These are phyloP conservation scores for Chrysotoxum bicinctum DNA, from an alignment of 2,888 invertebrate genomes.

Conservation along the genomic window DNA sequence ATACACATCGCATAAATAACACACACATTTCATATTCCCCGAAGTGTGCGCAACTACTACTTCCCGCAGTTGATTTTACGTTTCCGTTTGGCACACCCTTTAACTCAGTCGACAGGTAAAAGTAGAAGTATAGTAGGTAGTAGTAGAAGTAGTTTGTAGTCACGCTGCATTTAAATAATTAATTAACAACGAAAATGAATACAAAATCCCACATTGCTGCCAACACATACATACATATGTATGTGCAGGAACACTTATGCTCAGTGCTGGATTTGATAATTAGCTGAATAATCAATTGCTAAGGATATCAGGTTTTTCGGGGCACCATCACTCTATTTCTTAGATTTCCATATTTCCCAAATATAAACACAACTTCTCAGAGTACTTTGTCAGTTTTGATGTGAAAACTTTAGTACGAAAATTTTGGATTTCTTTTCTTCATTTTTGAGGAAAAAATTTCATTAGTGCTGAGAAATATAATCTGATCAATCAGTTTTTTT, in stretches of 20 bases:
- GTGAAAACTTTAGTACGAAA: too few relatives aligned
- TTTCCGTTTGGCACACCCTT: slow-evolving; percentile 61
- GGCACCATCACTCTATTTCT: too few relatives aligned
- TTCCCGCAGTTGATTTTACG: slow-evolving; percentile 52
- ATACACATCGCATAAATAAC: not conserved
- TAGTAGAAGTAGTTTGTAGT: slow-evolving; percentile 21
- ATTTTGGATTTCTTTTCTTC: too few relatives aligned
- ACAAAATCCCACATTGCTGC: slow-evolving; percentile 46
- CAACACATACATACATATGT: slow-evolving; percentile 26
- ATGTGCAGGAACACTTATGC: slow-evolving; percentile 20
- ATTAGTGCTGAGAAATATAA: too few relatives aligned
- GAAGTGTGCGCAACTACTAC: slow-evolving; percentile 52
- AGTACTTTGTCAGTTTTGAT: too few relatives aligned
- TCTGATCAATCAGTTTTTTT: too few relatives aligned
- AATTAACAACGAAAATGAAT: slow-evolving; percentile 66
- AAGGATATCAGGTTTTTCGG: too few relatives aligned
- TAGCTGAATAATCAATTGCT: not conserved
- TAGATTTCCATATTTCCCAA: too few relatives aligned
- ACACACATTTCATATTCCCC: slow-evolving; percentile 35
- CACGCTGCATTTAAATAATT: slow-evolving; percentile 65
- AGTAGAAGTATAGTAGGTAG: not conserved
- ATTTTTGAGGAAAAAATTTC: too few relatives aligned
- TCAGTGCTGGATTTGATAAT: not conserved
- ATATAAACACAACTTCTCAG: too few relatives aligned
- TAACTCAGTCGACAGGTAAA: slow-evolving; percentile 17